Evolutionary conservation across 2,797 vertebrate species (phyloP).

Genomic region (Onychomys torridus): DNA sequence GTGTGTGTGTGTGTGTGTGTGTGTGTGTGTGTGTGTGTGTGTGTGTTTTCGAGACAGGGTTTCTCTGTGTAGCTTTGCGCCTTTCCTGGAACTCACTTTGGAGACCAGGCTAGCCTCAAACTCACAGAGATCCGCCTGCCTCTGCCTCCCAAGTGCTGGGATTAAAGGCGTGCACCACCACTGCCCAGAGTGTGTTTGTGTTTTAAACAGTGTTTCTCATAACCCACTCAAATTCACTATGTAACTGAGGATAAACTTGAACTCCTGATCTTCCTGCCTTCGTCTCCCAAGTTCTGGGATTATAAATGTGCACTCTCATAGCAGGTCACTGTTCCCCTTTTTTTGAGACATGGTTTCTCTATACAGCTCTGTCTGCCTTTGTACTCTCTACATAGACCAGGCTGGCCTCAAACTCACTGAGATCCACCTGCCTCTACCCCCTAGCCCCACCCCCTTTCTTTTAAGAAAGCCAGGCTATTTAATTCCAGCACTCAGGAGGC

Average conservation of each 20-base stretch:
- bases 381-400: not conserved
- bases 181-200: not conserved
- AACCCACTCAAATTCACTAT: not conserved
- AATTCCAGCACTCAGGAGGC: not conserved
- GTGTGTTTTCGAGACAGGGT: too few species aligned
- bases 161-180: too few species aligned
- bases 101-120: too few species aligned
- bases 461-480: not conserved
- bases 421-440: not conserved
- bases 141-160: too few species aligned
- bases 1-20: not conserved
- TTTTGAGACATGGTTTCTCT: not conserved
- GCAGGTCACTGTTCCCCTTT: not conserved
- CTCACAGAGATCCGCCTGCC: too few species aligned
- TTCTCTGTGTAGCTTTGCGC: too few species aligned
- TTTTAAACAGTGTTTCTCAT: not conserved
- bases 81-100: too few species aligned
- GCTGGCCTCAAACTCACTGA: not conserved
- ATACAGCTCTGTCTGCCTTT: not conserved
- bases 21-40: not conserved
- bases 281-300: not conserved
- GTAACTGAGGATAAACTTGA: not conserved
- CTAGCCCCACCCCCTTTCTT: too few species aligned
- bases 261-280: not conserved
- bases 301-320: not conserved